Evolutionary conservation across 1,140 invertebrate species (phyloP).

Genomic region (Sarcophaga bullata): DNA sequence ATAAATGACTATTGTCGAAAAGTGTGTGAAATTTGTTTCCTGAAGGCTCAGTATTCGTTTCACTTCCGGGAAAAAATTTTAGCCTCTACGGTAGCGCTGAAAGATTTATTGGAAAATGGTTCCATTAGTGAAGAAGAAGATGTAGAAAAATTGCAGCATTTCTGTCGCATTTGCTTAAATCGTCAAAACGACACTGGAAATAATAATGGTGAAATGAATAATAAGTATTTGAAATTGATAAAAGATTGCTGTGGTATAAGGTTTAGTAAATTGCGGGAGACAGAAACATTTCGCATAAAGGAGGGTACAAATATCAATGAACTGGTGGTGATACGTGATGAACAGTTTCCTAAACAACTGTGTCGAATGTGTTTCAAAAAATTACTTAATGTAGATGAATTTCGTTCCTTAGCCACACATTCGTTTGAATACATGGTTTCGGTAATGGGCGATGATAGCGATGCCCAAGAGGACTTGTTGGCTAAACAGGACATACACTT

Average conservation of each 20-base stretch:
- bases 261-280: background rate
- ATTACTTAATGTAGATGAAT: background rate
- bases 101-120: background rate
- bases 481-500: background rate
- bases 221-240: background rate
- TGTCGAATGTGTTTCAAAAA: slow-evolving; percentile 11
- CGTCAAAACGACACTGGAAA: slow-evolving; percentile 2
- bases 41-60: background rate
- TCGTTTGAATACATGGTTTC: slow-evolving; percentile 19
- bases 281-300: slow-evolving; percentile 11
- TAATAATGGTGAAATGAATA: background rate
- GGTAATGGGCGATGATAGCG: background rate
- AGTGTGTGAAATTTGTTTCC: background rate
- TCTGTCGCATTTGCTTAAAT: slow-evolving; percentile 20
- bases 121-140: background rate
- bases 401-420: slow-evolving; percentile 18
- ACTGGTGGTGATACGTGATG: background rate
- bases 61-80: background rate
- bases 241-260: slow-evolving; percentile 4
- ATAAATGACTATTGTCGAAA: background rate
- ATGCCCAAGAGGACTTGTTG: background rate
- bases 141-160: background rate
- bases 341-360: background rate
- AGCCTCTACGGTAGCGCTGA: background rate
- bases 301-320: background rate